phyloP scores from a whole-genome alignment of 2,113 vertebrate genomes.

The Corynorhinus townsendii region DNA sequence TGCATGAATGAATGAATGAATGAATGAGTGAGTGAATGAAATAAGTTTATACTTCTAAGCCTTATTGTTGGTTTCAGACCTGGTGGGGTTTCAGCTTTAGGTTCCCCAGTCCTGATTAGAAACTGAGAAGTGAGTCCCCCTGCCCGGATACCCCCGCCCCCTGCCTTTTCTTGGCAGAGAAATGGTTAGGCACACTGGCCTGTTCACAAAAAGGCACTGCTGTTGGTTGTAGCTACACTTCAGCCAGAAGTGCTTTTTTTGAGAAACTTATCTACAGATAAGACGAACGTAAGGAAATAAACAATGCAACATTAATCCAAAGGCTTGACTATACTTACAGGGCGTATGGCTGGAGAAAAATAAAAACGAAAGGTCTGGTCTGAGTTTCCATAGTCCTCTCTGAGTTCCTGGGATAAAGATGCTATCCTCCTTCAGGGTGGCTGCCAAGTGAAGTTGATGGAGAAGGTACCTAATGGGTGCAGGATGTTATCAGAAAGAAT shows the following conservation, averaged over 20 bases:
- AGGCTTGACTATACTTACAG: slow-evolving; percentile 83
- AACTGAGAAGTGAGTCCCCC: not conserved
- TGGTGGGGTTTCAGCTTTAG: not conserved
- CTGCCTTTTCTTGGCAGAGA: not conserved
- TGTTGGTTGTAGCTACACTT: not conserved
- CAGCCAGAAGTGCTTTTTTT: not conserved
- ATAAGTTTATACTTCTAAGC: not conserved
- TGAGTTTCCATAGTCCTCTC: slow-evolving; percentile 87
- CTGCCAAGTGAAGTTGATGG: slow-evolving; percentile 84
- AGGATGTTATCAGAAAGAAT: slow-evolving; percentile 5
- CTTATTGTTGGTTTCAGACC: not conserved
- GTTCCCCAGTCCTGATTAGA: not conserved
- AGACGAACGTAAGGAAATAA: not conserved
- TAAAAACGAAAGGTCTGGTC: slow-evolving; percentile 83
- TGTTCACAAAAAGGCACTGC: not conserved
- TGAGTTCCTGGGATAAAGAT: slow-evolving; percentile 84
- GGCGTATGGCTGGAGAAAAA: slow-evolving; percentile 97
- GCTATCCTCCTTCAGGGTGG: slow-evolving; percentile 70
- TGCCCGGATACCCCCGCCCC: not conserved
- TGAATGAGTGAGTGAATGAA: not conserved
- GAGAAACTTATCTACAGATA: not conserved
- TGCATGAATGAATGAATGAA: not conserved
- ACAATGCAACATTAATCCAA: not conserved
- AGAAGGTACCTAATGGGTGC: slow-evolving; percentile 86
- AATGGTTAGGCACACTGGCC: not conserved